phyloP scores from a whole-genome alignment of 2,888 invertebrate genomes.

The Aproaerema taeniolella region DNA sequence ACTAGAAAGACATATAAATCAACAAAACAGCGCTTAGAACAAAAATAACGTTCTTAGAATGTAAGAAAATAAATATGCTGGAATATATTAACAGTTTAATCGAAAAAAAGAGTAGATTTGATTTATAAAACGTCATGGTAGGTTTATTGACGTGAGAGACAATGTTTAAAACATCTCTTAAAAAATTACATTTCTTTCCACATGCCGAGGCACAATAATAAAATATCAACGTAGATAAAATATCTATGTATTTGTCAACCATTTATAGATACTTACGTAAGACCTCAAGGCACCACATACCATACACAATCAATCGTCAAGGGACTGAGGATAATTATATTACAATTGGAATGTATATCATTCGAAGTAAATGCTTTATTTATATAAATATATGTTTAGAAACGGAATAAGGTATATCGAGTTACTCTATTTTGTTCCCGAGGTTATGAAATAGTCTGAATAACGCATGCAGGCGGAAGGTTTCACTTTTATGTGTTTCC shows the following conservation, averaged over 20 bases:
- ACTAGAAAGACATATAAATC: too few species aligned
- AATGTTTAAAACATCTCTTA: background rate
- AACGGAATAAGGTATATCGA: conserved; percentile 27
- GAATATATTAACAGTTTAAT: background rate
- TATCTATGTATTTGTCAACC: background rate
- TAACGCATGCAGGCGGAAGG: too few species aligned
- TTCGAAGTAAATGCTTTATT: conserved; percentile 51
- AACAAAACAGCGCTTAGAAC: background rate
- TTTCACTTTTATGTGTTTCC: too few species aligned
- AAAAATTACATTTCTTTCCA: too few species aligned
- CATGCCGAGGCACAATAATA: too few species aligned
- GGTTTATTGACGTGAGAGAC: too few species aligned
- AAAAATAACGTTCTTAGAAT: background rate
- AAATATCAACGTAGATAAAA: too few species aligned
- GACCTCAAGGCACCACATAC: conserved; percentile 25
- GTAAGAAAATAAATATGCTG: background rate
- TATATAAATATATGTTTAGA: conserved; percentile 21
- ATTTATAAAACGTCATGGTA: too few species aligned
- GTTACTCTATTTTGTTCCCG: conserved; percentile 55
- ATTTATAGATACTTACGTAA: background rate
- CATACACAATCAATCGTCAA: conserved; percentile 23
- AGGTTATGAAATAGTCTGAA: conserved; percentile 28
- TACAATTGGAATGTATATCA: conserved; percentile 60
- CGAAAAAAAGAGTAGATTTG: too few species aligned
- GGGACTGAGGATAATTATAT: conserved; percentile 43